A percentile compares a stretch with the other conserved stretches of the same genome.
Evolutionary conservation across 2,113 vertebrate genomes (phyloP).

Genomic region (Dolichotis patagonum): DNA sequence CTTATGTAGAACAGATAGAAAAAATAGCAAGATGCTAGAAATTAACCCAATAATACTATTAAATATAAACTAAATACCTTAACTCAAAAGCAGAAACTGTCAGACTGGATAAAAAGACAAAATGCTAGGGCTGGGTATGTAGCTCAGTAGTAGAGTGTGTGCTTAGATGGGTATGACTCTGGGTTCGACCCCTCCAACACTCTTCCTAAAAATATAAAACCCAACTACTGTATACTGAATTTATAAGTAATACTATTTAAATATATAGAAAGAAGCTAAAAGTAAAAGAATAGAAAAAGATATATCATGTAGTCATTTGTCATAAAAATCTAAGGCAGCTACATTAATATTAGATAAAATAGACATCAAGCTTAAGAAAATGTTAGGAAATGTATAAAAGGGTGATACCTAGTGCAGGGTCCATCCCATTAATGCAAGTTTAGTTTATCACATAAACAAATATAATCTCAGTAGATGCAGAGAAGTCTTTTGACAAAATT

Average conservation of each 20-base stretch:
- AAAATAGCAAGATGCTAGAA: background rate
- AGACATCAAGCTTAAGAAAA: background rate
- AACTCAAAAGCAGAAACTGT: background rate
- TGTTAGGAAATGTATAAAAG: background rate
- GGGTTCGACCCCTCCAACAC: background rate
- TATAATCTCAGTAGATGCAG: background rate
- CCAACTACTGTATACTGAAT: background rate
- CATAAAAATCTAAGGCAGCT: background rate
- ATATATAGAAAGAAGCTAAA: background rate
- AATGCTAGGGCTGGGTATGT: background rate
- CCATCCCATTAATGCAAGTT: background rate
- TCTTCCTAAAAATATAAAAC: background rate
- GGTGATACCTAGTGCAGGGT: background rate
- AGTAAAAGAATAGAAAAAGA: background rate
- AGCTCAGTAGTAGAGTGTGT: too few relatives aligned
- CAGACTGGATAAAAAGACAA: background rate
- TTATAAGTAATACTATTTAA: background rate
- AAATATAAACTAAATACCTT: background rate
- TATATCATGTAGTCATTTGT: background rate
- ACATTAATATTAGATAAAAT: background rate
- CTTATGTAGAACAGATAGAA: background rate
- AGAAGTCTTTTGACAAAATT: conserved; percentile 7
- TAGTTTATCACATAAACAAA: background rate
- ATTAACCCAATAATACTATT: background rate
- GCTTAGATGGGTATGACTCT: background rate